Evolutionary conservation across 1,140 invertebrate species (phyloP).

Genomic region (Heliconius himera): DNA sequence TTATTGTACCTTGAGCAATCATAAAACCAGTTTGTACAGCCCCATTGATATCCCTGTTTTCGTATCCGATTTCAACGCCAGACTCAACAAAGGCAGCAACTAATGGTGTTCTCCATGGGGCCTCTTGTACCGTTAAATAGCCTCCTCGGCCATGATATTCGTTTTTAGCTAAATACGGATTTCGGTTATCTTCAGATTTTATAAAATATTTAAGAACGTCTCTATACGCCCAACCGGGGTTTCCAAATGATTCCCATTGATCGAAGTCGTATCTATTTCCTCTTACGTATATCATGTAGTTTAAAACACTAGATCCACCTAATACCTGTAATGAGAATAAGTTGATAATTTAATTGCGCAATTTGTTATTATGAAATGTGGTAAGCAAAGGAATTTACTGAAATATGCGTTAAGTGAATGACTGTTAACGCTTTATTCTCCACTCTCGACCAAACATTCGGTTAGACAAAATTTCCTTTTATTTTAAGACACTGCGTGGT

Average conservation of each 20-base stretch:
- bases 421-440: too few species aligned
- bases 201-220: conserved; percentile 94
- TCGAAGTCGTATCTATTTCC: conserved; percentile 93
- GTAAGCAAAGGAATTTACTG: too few species aligned
- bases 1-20: conserved; percentile 94
- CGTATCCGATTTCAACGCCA: conserved; percentile 93
- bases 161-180: conserved; percentile 88
- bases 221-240: conserved; percentile 94
- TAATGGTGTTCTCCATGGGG: conserved; percentile 91
- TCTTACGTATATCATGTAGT: conserved; percentile 97
- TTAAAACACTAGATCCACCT: conserved; percentile 94
- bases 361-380: too few species aligned
- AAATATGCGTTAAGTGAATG: too few species aligned
- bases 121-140: conserved; percentile 91
- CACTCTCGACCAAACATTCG: too few species aligned
- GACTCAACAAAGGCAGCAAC: conserved; percentile 92
- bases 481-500: too few species aligned
- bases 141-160: conserved; percentile 89
- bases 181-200: conserved; percentile 94
- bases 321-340: conserved; percentile 82
- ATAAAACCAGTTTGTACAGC: conserved; percentile 92
- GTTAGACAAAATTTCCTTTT: too few species aligned
- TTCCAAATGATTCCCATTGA: conserved; percentile 93
- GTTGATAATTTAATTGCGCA: not conserved
- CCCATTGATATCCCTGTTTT: conserved; percentile 93